Conservation (phyloP, 2,797 vertebrate genomes). For the Melanotaenia boesemani region DNA sequence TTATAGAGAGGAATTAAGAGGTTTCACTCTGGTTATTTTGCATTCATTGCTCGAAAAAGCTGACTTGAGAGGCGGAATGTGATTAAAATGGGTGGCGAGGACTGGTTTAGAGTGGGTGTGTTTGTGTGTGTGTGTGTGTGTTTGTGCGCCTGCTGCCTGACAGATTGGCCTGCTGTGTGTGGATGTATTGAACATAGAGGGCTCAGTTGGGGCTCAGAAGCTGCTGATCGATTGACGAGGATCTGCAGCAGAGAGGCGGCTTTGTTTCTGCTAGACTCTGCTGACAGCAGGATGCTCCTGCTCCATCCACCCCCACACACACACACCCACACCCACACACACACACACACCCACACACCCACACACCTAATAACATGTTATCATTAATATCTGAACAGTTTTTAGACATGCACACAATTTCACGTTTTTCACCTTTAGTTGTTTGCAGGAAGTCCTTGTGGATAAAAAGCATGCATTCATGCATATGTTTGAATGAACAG, state of each 20-base stretch:
- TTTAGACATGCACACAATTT: too few relatives aligned
- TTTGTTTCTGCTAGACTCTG: constrained; percentile 36
- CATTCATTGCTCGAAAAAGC: constrained; percentile 5
- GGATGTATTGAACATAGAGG: constrained; percentile 55
- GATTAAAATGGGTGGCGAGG: constrained; percentile 20
- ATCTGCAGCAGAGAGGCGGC: constrained; percentile 59
- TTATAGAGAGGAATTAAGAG: not conserved
- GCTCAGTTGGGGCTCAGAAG: constrained; percentile 52
- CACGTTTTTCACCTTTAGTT: too few relatives aligned
- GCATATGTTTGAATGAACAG: too few relatives aligned
- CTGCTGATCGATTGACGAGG: constrained; percentile 56
- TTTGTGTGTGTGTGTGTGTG: constrained; percentile 23
- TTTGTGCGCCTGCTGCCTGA: constrained; percentile 40
- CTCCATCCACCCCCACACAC: constrained; percentile 3
- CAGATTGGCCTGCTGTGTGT: constrained; percentile 61
- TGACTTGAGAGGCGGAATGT: not conserved
- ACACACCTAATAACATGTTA: not conserved
- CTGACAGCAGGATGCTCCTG: constrained; percentile 36
- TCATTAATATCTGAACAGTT: not conserved
- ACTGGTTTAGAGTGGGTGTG: constrained; percentile 1
- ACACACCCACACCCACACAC: too few relatives aligned
- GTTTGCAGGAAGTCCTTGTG: too few relatives aligned
- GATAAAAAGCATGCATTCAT: too few relatives aligned
- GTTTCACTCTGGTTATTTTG: constrained; percentile 23
- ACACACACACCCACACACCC: too few relatives aligned